Evolutionary conservation across 1,140 invertebrate species (phyloP).

Genomic region (Lasioglossum baleicum): DNA sequence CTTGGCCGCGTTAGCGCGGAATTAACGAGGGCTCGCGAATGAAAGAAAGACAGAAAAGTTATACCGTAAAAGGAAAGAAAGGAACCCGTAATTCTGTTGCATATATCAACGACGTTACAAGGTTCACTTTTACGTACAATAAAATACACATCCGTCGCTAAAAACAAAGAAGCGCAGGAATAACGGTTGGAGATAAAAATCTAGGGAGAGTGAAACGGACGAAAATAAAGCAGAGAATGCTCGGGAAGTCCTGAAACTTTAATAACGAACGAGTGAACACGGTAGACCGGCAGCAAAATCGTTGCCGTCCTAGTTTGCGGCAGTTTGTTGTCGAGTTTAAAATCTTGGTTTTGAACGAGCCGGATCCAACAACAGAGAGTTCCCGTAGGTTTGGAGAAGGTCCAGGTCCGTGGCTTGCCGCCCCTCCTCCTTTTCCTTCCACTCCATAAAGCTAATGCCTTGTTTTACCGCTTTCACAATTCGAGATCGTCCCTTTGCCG

Average conservation of each 20-base stretch:
- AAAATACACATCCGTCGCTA: neutral
- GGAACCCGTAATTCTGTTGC: neutral
- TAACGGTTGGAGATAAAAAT: neutral
- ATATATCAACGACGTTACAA: slow-evolving; percentile 15
- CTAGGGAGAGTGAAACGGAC: neutral
- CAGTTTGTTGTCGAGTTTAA: slow-evolving; percentile 50
- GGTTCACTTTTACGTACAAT: slow-evolving; percentile 24
- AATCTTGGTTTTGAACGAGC: slow-evolving; percentile 49
- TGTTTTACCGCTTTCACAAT: slow-evolving; percentile 53
- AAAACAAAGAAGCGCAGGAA: slow-evolving; percentile 1
- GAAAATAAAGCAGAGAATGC: neutral
- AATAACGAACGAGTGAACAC: slow-evolving; percentile 48
- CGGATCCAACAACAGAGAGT: slow-evolving; percentile 15
- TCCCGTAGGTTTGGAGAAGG: slow-evolving; percentile 54
- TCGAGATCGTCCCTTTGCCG: slow-evolving; percentile 10
- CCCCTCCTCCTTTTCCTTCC: slow-evolving; percentile 50
- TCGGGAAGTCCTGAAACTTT: slow-evolving; percentile 32
- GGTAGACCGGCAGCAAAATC: slow-evolving; percentile 23
- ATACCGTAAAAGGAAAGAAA: neutral
- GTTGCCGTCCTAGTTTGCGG: slow-evolving; percentile 43
- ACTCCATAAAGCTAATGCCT: slow-evolving; percentile 63
- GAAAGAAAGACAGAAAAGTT: neutral
- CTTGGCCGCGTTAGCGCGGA: neutral
- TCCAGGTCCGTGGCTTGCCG: slow-evolving; percentile 40
- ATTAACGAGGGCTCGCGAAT: neutral